Evolutionary conservation across 2,113 vertebrate genomes (phyloP), one percentile per base, ranked within the genome.

Genomic region (Rhinogobius similis): DNA sequence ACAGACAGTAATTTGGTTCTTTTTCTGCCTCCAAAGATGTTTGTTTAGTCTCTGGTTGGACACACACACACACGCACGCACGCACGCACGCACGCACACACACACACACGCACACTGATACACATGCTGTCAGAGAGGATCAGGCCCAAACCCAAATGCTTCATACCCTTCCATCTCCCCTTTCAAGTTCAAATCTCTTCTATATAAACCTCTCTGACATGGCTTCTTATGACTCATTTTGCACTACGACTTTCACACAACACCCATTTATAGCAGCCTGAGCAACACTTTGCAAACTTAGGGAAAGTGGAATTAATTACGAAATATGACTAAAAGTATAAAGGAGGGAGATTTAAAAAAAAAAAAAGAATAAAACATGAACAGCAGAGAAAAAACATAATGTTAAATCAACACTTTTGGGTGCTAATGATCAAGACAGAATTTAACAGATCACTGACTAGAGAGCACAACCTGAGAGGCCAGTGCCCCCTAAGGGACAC

Each of bases 391-490:
- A n/a, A n/a, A n/a, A n/a, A n/a, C n/a, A n/a, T n/a, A n/a, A n/a
- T n/a, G n/a, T n/a, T n/a, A n/a, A n/a, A n/a, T n/a, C n/a, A n/a
- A n/a, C n/a, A n/a, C n/a, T n/a, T n/a, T n/a, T n/a, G n/a, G n/a
- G n/a, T n/a, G n/a, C n/a, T 26, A 84, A 80, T 41, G 84, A 89
- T 81, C 72, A 4, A 5, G 63, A 62, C 77, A 61, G 43, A 68
- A 78, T 85, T 81, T 74, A 83, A 78, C 80, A 70, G 75, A 61
- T 81, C 69, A 75, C 32, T 76, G 72, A 74, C 58, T 41, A 59
- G 53, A 71, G 62, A 73, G 63, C 76, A 32, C 70, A 68, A 13
- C 24, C 52, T 71, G 20, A 74, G 66, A 72, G 21, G 26, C 50
- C 43, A 72, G 72, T 46, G 70, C 77, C 77, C 82, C 75, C 70